Evolutionary conservation across 2,888 invertebrate species (phyloP).

Genomic region (Heteropelma amictum): DNA sequence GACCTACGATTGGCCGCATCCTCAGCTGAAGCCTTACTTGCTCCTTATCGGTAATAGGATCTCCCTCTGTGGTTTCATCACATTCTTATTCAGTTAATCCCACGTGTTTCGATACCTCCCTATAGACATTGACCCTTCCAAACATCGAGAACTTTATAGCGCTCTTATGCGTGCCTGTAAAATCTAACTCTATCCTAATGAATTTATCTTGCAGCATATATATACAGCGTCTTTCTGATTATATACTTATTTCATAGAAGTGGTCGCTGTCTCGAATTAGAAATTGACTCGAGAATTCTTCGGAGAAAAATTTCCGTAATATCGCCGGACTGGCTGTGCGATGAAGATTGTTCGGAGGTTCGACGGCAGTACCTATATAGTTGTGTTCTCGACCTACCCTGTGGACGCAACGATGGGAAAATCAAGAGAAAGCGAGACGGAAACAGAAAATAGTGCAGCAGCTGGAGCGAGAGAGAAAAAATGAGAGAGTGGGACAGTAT

Average conservation of each 20-base stretch:
- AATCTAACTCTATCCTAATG: background rate
- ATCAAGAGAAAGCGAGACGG: conserved; percentile 47
- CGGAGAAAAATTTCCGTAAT: background rate
- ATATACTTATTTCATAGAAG: too few species aligned
- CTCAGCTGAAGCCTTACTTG: conserved; percentile 77
- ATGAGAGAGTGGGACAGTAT: too few species aligned
- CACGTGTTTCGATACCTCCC: conserved; percentile 58
- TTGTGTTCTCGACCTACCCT: conserved; percentile 72
- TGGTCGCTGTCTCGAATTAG: too few species aligned
- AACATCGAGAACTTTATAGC: conserved; percentile 34
- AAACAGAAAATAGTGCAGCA: conserved; percentile 66
- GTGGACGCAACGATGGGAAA: conserved; percentile 63
- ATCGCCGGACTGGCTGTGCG: background rate
- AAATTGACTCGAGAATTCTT: background rate
- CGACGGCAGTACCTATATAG: conserved; percentile 50
- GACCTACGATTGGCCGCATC: conserved; percentile 77
- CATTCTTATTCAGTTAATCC: conserved; percentile 75
- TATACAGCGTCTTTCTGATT: too few species aligned
- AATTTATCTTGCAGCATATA: background rate
- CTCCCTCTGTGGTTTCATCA: conserved; percentile 77
- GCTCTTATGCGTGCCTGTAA: conserved; percentile 4
- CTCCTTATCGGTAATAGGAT: conserved; percentile 78
- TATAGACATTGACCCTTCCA: conserved; percentile 13
- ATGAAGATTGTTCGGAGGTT: conserved; percentile 42
- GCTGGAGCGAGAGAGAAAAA: conserved; percentile 69